phyloP scores from a whole-genome alignment of 2,113 vertebrate species.

The Petaurus breviceps region DNA sequence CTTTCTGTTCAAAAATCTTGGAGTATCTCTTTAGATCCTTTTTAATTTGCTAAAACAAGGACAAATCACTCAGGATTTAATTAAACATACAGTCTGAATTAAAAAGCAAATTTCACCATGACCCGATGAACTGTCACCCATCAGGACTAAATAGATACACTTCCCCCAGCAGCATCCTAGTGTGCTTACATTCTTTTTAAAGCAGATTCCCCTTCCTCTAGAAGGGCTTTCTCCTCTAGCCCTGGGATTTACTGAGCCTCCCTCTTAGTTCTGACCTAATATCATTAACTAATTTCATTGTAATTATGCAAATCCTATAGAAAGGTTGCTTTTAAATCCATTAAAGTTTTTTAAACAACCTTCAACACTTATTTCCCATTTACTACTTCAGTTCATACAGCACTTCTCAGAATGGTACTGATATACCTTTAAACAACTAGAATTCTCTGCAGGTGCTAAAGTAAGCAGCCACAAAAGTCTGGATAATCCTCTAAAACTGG shows the following conservation, averaged over 20 bases:
- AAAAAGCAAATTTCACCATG: neutral
- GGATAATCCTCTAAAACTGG: rapidly evolving
- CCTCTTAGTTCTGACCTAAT: neutral
- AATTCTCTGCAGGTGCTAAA: neutral
- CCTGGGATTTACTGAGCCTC: neutral
- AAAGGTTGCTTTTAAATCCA: neutral
- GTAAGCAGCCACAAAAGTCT: neutral
- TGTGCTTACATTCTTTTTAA: neutral
- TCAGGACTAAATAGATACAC: rapidly evolving
- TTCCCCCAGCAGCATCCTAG: neutral
- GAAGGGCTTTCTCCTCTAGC: neutral
- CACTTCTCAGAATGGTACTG: rapidly evolving
- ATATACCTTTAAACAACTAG: rapidly evolving
- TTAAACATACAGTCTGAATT: neutral
- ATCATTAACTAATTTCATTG: neutral
- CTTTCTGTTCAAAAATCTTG: conserved; percentile 99
- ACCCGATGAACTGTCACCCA: too few relatives aligned
- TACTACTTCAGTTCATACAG: rapidly evolving
- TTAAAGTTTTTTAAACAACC: neutral
- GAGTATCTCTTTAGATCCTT: conserved; percentile 99
- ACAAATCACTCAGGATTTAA: conserved; percentile 30
- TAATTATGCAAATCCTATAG: neutral
- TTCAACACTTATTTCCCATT: neutral
- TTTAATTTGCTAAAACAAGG: conserved; percentile 91
- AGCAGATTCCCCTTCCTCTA: neutral